A percentile compares a stretch with the other conserved stretches of the same genome.
Conservation (phyloP, 2,797 vertebrate species). For the Neosilurus hyrtlii region DNA sequence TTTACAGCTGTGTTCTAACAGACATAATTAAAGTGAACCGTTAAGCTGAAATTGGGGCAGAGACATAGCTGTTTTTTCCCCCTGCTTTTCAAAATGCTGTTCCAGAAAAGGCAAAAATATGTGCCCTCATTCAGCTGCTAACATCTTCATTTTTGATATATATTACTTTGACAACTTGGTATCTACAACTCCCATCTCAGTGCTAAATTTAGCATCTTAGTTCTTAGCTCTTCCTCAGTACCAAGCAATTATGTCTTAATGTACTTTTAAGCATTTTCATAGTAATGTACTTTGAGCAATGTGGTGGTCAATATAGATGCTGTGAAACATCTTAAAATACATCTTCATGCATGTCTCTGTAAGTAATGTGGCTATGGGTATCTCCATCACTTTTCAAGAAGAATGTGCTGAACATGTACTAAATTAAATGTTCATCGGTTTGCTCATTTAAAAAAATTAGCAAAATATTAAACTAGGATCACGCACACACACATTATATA, state of each 20-base stretch:
- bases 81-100: conserved; percentile 17
- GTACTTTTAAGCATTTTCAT: background rate
- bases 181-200: background rate
- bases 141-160: background rate
- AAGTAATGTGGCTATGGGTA: background rate
- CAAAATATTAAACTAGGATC: too few species aligned
- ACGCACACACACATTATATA: too few species aligned
- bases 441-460: background rate
- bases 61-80: conserved; percentile 23
- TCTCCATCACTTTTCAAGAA: background rate
- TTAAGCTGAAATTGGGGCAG: conserved; percentile 48
- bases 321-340: background rate
- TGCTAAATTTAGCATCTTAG: background rate
- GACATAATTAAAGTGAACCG: conserved; percentile 59
- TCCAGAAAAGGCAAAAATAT: conserved; percentile 22
- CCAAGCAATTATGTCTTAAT: background rate
- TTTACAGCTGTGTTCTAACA: conserved; percentile 57
- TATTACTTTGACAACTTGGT: background rate
- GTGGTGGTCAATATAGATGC: background rate
- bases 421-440: background rate
- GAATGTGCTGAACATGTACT: background rate
- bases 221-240: background rate
- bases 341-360: background rate
- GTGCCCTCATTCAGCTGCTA: conserved; percentile 27
- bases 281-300: background rate